Evolutionary conservation across 2,888 invertebrate genomes (phyloP).

Genomic region (Gastrophysa polygoni): DNA sequence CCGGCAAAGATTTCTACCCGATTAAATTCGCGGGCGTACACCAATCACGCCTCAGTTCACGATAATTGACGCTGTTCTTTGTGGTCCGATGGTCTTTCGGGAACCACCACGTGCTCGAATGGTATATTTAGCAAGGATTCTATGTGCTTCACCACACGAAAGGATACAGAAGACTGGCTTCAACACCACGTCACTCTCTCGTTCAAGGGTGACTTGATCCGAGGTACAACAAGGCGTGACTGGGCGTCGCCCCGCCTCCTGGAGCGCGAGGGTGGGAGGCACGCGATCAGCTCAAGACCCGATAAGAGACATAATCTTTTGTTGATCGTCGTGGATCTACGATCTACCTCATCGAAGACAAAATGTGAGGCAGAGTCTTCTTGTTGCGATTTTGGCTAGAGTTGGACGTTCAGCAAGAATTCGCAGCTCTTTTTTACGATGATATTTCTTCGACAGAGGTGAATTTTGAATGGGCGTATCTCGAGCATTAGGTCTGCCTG

Average conservation of each 20-base stretch:
- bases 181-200: conserved; percentile 57
- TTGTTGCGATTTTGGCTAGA: no score
- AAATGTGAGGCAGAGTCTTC: no score
- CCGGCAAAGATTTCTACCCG: conserved; percentile 43
- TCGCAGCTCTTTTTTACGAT: conserved; percentile 3
- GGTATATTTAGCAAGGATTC: conserved; percentile 47
- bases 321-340: conserved; percentile 1
- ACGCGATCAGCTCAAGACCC: conserved; percentile 30
- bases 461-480: conserved; percentile 49
- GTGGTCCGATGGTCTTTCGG: conserved; percentile 53
- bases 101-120: conserved; percentile 52
- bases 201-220: conserved; percentile 59
- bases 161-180: conserved; percentile 58
- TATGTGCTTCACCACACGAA: conserved; percentile 55
- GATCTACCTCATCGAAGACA: no score
- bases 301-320: conserved; percentile 22
- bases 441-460: conserved; percentile 25
- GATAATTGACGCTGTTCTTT: conserved; percentile 53
- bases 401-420: not conserved
- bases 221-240: conserved; percentile 51
- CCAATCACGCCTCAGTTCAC: conserved; percentile 55
- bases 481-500: conserved; percentile 49
- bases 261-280: conserved; percentile 20
- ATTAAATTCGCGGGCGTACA: conserved; percentile 50
- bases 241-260: conserved; percentile 34